Evolutionary conservation across 2,797 vertebrate genomes (phyloP).

Genomic region (Paguma larvata): DNA sequence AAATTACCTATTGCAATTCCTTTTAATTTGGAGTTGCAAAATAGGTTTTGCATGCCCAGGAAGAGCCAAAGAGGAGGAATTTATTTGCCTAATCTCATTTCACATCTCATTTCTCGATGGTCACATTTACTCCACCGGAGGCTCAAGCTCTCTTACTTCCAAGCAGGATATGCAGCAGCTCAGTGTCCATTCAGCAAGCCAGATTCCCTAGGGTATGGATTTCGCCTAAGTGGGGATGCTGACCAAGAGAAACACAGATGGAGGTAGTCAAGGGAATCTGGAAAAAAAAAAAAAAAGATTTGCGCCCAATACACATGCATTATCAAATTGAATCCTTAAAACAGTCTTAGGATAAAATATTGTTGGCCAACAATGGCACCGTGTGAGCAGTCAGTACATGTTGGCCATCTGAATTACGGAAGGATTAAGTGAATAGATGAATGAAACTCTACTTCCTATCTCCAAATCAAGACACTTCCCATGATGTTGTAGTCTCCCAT

Average conservation of each 20-base stretch:
- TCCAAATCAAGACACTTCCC: neutral
- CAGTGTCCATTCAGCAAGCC: neutral
- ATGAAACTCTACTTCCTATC: neutral
- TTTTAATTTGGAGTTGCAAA: constrained; percentile 22
- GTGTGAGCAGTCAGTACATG: neutral
- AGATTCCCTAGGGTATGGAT: neutral
- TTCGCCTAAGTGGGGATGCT: neutral
- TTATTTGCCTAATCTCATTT: neutral
- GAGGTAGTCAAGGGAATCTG: neutral
- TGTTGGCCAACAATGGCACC: neutral
- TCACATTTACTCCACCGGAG: neutral
- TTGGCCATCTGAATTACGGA: neutral
- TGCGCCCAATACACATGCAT: neutral
- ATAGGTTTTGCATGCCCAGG: neutral
- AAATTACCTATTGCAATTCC: neutral
- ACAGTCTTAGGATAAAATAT: neutral
- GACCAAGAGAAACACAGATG: neutral
- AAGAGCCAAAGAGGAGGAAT: neutral
- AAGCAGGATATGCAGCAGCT: neutral
- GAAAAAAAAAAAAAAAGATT: neutral
- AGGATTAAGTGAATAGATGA: neutral
- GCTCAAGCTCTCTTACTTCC: neutral
- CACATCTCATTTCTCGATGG: neutral
- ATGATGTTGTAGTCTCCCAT: neutral
- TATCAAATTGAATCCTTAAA: neutral